Evolutionary conservation across 2,888 invertebrate species (phyloP).

Genomic region (Agonopterix heracliana): DNA sequence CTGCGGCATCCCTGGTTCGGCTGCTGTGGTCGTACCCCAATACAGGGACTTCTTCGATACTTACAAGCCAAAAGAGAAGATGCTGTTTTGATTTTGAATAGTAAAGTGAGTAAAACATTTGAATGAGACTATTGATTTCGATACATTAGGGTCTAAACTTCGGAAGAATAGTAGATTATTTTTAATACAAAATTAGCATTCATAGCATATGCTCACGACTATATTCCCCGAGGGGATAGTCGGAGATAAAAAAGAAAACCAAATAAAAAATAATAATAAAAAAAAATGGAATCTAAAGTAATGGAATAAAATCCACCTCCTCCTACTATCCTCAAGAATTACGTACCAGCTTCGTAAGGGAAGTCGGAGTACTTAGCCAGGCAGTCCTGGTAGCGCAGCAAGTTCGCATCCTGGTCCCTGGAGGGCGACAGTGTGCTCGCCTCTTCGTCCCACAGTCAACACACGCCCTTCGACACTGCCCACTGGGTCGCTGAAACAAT

Average conservation of each 20-base stretch:
- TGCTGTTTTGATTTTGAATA: constrained; percentile 12
- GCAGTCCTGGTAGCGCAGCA: background rate
- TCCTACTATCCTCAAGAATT: too few relatives aligned
- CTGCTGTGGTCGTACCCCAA: constrained; percentile 28
- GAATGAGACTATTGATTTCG: too few relatives aligned
- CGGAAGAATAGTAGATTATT: too few relatives aligned
- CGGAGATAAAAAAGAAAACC: too few relatives aligned
- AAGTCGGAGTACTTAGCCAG: background rate
- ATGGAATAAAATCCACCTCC: too few relatives aligned
- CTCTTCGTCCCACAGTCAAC: background rate
- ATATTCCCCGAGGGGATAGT: too few relatives aligned
- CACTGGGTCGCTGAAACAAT: background rate
- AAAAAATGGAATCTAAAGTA: background rate
- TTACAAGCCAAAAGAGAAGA: constrained; percentile 27
- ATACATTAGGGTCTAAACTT: too few relatives aligned
- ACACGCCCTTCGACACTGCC: background rate
- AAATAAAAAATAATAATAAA: too few relatives aligned
- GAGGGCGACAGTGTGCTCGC: background rate
- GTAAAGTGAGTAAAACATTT: too few relatives aligned
- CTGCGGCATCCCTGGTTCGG: constrained; percentile 35
- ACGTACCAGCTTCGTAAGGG: background rate
- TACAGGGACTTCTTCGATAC: constrained; percentile 38
- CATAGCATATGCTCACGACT: too few relatives aligned
- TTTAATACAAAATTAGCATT: too few relatives aligned
- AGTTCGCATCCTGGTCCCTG: background rate